Evolutionary conservation across 92 coral and sea anemone species (phyloP).

Genomic region (Epizoanthus rinbou): DNA sequence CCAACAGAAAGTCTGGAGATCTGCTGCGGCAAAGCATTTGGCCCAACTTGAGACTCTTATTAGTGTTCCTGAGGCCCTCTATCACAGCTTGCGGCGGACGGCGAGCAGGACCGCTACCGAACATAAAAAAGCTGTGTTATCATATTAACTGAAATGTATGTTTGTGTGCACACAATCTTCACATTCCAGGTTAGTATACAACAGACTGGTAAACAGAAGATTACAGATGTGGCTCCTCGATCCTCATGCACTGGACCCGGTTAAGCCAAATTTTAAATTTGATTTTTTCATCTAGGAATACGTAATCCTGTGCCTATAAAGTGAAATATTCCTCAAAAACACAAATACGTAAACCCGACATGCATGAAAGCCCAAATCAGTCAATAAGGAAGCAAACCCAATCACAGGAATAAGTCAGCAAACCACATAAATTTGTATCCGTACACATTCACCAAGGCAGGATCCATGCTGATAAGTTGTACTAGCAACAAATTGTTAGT

Average conservation of each 20-base stretch:
- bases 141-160: too few relatives aligned
- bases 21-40: constrained; percentile 95
- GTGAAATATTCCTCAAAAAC: too few relatives aligned
- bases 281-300: too few relatives aligned
- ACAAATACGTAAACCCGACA: too few relatives aligned
- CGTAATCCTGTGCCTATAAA: too few relatives aligned
- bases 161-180: too few relatives aligned
- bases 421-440: neutral
- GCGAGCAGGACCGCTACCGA: constrained; percentile 84
- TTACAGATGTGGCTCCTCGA: neutral
- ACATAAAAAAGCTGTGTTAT: neutral
- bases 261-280: too few relatives aligned
- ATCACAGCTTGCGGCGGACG: constrained; percentile 91
- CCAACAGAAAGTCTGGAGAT: constrained; percentile 93
- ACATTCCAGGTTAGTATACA: too few relatives aligned
- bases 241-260: too few relatives aligned
- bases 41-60: constrained; percentile 79
- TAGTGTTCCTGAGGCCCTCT: constrained; percentile 82
- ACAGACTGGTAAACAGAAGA: too few relatives aligned
- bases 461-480: constrained; percentile 91
- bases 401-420: neutral
- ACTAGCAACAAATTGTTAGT: constrained; percentile 82
- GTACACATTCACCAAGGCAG: constrained; percentile 52
- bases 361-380: too few relatives aligned
- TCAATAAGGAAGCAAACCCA: too few relatives aligned